These are phyloP conservation scores for Periparus ater DNA, from an alignment of 2,797 vertebrate species.

Conservation along the genomic window DNA sequence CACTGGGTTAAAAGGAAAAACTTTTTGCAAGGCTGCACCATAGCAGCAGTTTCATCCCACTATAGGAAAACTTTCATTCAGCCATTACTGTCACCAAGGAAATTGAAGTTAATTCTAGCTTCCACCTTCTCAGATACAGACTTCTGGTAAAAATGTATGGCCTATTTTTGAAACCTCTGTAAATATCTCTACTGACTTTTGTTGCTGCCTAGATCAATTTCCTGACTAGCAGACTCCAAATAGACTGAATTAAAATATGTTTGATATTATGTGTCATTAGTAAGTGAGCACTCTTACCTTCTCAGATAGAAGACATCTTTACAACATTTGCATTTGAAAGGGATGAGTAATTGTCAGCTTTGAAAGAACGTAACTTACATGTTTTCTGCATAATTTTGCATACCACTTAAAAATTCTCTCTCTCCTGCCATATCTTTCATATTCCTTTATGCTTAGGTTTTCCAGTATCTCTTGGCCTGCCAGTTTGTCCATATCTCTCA, in stretches of 20 bases:
- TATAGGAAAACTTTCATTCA: background rate
- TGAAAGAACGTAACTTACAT: slow-evolving; percentile 55
- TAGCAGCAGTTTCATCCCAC: background rate
- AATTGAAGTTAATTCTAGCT: slow-evolving; percentile 47
- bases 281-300: slow-evolving; percentile 68
- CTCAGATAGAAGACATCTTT: slow-evolving; percentile 58
- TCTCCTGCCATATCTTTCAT: slow-evolving; percentile 53
- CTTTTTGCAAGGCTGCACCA: background rate
- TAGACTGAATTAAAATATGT: slow-evolving; percentile 57
- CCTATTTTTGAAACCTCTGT: slow-evolving; percentile 37
- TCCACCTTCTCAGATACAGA: slow-evolving; percentile 39
- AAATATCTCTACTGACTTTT: slow-evolving; percentile 53
- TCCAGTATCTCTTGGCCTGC: slow-evolving; percentile 18
- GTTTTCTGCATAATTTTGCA: slow-evolving; percentile 61
- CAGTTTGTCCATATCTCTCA: slow-evolving; percentile 39
- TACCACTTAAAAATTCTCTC: slow-evolving; percentile 64
- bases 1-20: background rate
- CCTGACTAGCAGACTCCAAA: slow-evolving; percentile 43
- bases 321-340: slow-evolving; percentile 78
- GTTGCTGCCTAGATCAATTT: slow-evolving; percentile 48
- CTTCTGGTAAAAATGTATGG: slow-evolving; percentile 33
- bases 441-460: slow-evolving; percentile 51
- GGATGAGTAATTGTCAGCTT: slow-evolving; percentile 68
- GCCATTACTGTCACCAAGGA: slow-evolving; percentile 12
- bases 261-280: slow-evolving; percentile 52